Base-by-base conservation (phyloP, 1,140 invertebrate species). In the Chrysoperla carnea region DNA sequence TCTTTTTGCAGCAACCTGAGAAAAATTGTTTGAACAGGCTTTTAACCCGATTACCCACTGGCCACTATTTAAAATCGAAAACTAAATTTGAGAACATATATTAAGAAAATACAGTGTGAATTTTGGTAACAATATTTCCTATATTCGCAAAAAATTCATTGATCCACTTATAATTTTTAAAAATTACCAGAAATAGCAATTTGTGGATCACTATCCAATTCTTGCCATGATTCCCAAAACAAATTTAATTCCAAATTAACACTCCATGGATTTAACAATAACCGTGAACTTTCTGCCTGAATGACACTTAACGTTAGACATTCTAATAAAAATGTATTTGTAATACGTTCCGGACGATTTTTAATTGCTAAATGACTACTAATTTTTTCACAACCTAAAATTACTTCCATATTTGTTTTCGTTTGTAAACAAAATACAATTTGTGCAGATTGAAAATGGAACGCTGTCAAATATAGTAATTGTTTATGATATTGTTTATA, bases 251-350 rank as follows among this genome's bases (percentile, higher is more conserved):
- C 64, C 8, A 68, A 42, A 14, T 60, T 64, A 27, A 68, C 60
- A 33, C 61, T 69, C 66, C 73, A 75, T 4, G 76, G 75, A 50
- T 72, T 74, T 8, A 78, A 46, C 2, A 78, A 41, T 0, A 72
- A 51, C 45, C 62, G 64, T 2, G 59, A 55, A 15, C 58, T 58
- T 7, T 47, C 51, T 11, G 64, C 57, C 12, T 61, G 52, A 2
- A 57, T 49, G 2, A 64, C 55, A 6, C 69, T 65, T 4, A 76
- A 37, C 12, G 69, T 69, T 2, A 76, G 47, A 14, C 68, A 67
- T 28, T 70, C 66, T n/a, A 76, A 40, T 1, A 53, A 56, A 0
- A 67, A 45, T 31, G 66, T 64, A 9, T 61, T 57, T n/a, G 58
- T 57, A 6, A 74, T 60, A 48, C 68, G 66, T 31, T 74, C 70